Evolutionary conservation across 2,888 invertebrate genomes (phyloP).

Genomic region (Sepioteuthis lessoniana): DNA sequence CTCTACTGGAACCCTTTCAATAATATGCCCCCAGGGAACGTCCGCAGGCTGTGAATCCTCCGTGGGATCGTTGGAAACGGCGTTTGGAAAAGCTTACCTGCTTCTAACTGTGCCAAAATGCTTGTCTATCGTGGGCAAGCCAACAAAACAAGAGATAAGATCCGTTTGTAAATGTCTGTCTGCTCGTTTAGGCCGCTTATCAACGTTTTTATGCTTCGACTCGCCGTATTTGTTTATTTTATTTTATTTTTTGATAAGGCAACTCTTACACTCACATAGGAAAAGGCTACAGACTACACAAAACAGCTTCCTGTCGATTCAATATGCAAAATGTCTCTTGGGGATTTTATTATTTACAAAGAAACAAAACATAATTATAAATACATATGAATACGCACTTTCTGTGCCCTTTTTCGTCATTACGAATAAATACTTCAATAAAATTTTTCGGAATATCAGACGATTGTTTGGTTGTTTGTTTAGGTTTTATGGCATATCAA

Average conservation of each 20-base stretch:
- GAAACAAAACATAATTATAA: neutral
- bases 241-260: neutral
- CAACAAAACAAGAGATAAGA: neutral
- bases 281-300: neutral
- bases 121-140: neutral
- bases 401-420: too few species aligned
- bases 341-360: neutral
- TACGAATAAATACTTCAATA: too few species aligned
- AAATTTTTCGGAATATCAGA: too few species aligned
- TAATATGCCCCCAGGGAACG: neutral
- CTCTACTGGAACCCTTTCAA: neutral
- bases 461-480: too few species aligned
- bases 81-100: neutral
- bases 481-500: too few species aligned
- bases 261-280: neutral
- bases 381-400: neutral
- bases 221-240: neutral
- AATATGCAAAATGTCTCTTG: neutral
- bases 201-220: neutral
- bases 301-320: neutral
- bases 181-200: neutral
- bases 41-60: neutral
- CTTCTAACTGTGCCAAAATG: neutral
- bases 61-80: neutral
- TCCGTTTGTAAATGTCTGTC: constrained; percentile 33